Evolutionary conservation across 2,797 vertebrate species (phyloP), one percentile per base, ranked within the genome.

Genomic region (Acrocephalus scirpaceus): DNA sequence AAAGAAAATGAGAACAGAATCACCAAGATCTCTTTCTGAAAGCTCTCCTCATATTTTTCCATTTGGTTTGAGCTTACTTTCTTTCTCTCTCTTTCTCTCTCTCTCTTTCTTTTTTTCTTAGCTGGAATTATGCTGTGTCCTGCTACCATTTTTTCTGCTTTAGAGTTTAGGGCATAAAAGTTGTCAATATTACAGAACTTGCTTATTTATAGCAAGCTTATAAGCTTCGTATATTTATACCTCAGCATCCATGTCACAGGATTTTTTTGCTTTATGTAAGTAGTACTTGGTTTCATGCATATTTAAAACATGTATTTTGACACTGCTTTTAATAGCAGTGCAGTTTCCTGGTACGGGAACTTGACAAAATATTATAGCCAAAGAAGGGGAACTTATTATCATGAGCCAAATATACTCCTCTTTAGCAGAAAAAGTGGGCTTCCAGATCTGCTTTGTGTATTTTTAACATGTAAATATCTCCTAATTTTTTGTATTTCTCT

Each of bases 1-100:
- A 66, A 67, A 54, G 74, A 78, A 93, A 94, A 94, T 93, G 34
- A 83, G 15, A 94, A 86, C 47, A 32, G 13, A 81, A 77, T 93
- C 16, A 80, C 75, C 92, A 92, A 86, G 30, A 76, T 66, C 50
- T 90, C 57, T 80, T 95, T 95, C 74, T 92, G 72, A 96, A 95
- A 92, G n/a, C 23, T 83, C 30, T 76, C 30, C 56, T 93, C 34
- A 16, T 94, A 84, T 92, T 93, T 96, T 91, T 73, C 54, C 50
- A 32, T 86, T 94, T 91, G 19, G 20, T 92, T 93, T 95, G 66
- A 81, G 23, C 30, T 48, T 16, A 26, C 16, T 78, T 88, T 13
- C 64, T 78, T 32, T 32, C 22, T 69, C 21, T 32, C 40, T 34
- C 47, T 58, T 3, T 58, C 53, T 56, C 27, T 34, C n/a, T 18